phyloP scores from a whole-genome alignment of 2,113 vertebrate species.

The Triplophysa tibetana region DNA sequence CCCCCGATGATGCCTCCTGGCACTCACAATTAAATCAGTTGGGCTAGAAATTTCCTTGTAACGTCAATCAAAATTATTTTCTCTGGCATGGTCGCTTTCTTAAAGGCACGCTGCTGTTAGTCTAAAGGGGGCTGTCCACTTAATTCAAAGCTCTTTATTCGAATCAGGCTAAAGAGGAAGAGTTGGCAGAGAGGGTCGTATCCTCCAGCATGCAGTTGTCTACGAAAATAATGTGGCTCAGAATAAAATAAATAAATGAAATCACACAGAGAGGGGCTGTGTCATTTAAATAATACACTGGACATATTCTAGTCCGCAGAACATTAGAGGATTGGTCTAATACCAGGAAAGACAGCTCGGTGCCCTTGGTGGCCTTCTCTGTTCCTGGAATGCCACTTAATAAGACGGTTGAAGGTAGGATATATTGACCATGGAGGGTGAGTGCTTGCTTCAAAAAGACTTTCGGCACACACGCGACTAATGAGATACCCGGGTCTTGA shows the following conservation, averaged over 20 bases:
- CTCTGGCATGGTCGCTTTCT: slow-evolving; percentile 79
- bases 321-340: slow-evolving; percentile 68
- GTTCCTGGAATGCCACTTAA: slow-evolving; percentile 17
- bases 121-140: slow-evolving; percentile 76
- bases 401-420: slow-evolving; percentile 63
- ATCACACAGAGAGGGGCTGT: slow-evolving; percentile 60
- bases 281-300: slow-evolving; percentile 73
- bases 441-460: slow-evolving; percentile 45
- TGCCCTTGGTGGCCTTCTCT: slow-evolving; percentile 55
- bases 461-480: slow-evolving; percentile 9
- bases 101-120: slow-evolving; percentile 75
- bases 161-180: slow-evolving; percentile 73
- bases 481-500: slow-evolving; percentile 25
- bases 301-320: slow-evolving; percentile 69
- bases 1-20: slow-evolving; percentile 91
- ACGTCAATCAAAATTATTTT: slow-evolving; percentile 94
- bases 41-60: slow-evolving; percentile 78
- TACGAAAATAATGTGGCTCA: slow-evolving; percentile 68
- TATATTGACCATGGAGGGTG: slow-evolving; percentile 60
- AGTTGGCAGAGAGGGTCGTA: slow-evolving; percentile 68
- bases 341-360: slow-evolving; percentile 53
- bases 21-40: slow-evolving; percentile 89
- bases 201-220: slow-evolving; percentile 74
- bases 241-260: slow-evolving; percentile 56
- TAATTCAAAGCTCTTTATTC: slow-evolving; percentile 82